Evolutionary conservation across 2,113 vertebrate genomes (phyloP), one percentile per base, ranked within the genome.

Genomic region (Trematomus loennbergii): DNA sequence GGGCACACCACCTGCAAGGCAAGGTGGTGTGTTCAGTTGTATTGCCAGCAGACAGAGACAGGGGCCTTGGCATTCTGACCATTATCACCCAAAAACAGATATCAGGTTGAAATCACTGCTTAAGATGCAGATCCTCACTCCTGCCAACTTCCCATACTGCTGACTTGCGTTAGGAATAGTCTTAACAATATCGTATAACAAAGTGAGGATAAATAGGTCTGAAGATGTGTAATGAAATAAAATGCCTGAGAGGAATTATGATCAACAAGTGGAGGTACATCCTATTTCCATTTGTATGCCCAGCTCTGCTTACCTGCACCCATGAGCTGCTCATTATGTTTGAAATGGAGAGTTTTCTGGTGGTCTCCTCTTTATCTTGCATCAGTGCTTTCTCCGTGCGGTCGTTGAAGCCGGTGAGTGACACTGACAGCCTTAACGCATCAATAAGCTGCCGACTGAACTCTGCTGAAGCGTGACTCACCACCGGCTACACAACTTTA

Each of bases 391-490:
- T 72, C 75, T 72, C 58, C 69, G 46, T 11, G 11, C 67, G 58
- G 62, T 54, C 33, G 20, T 43, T 13, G 25, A 79, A 75, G 69
- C 72, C 65, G 69, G 57, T 25, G 78, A 84, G 58, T 64, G 70
- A 71, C 81, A 67, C 72, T 16, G 45, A 36, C 64, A 53, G 74
- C 65, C 40, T 77, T 53, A 63, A 67, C 11, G 13, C 75, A 82
- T 82, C 83, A 79, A 57, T 84, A 49, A 81, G 71, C 55, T 74
- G 78, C 55, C 18, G 63, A 15, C 60, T 69, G 57, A 85, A 75
- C 58, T 69, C 74, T 49, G 36, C 53, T 78, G 76, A 75, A 67
- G 76, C 22, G 16, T 87, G 79, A 78, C 43, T 58, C 69, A 75
- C 81, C 69, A 61, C 17, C 3, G 12, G 79, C 82, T 61, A 55